Base-by-base conservation (phyloP, 2,888 invertebrate species). In the Trissoscelio sp. region DNA sequence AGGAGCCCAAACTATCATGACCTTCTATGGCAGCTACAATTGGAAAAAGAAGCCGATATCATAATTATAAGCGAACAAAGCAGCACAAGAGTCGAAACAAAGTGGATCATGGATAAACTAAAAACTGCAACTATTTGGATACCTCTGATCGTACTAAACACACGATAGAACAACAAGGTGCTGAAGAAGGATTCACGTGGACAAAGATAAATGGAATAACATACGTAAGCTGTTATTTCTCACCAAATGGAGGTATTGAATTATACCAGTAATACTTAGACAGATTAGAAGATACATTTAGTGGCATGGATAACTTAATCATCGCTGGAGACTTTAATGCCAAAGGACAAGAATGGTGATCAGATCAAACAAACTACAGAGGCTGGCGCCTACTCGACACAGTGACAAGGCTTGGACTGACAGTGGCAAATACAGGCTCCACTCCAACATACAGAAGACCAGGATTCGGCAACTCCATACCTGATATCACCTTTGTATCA, bases 91-190 rank as follows among this genome's bases (percentile, higher is more conserved):
- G 28, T 31, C 1, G 37, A 31, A 3, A 18, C 16, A 14, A 16
- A 34, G 2, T 83, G 79, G 83, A 53, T 28, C 39, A 7, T 69
- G 0, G 82, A 83, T 11, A 2, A n/a, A 5, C n/a, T 51, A 0
- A 64, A 62, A 5, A 82, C 78, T 4, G 81, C 75, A n/a, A 83
- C 82, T 0, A 55, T 81, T 3, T 83, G 80, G 79, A 28, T 79
- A 0, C 37, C 57, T 1, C 57, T 1, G 42, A 77, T 39, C 60
- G 31, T 1, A 9, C 22, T 16, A 34, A 11, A 34, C 9, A 9
- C 11, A 12, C 39, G 0, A 31, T 70, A 0, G 28, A 73, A 1
- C 31, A 20, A 0, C 37, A 57, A 0, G 79, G 73, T 2, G 11
- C 3, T 0, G 75, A 70, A 7, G 16, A 14, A 2, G 81, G 80